Evolutionary conservation across 2,113 vertebrate genomes (phyloP).

Genomic region (Apodemus speciosus): DNA sequence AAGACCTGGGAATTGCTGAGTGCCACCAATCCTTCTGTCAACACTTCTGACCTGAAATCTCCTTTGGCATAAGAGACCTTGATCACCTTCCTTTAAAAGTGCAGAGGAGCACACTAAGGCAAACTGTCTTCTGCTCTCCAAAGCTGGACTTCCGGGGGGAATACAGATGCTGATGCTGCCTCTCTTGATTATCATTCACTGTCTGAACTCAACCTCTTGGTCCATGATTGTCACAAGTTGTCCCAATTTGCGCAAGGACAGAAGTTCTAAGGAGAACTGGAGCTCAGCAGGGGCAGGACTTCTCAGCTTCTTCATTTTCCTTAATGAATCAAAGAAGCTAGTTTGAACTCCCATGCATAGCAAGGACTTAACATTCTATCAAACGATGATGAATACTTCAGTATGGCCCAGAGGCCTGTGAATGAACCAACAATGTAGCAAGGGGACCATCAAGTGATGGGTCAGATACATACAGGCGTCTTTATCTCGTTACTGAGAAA

Average conservation of each 20-base stretch:
- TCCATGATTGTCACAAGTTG: background rate
- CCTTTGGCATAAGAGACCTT: conserved; percentile 77
- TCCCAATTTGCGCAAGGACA: background rate
- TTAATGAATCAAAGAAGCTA: background rate
- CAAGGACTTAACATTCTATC: background rate
- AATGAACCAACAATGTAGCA: background rate
- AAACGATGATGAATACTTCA: background rate
- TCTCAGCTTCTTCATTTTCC: background rate
- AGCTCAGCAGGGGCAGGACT: background rate
- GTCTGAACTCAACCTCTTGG: background rate
- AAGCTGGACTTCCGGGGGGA: background rate
- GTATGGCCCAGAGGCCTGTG: background rate
- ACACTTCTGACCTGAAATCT: conserved; percentile 84
- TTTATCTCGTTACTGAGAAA: background rate
- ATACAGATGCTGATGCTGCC: background rate
- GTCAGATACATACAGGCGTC: background rate
- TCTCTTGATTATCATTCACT: background rate
- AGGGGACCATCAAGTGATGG: background rate
- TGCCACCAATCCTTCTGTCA: conserved; percentile 79
- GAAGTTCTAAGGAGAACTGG: background rate
- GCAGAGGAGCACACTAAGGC: background rate
- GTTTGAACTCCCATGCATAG: background rate
- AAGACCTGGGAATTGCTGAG: conserved; percentile 78
- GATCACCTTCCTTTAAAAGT: conserved; percentile 33
- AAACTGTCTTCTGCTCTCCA: background rate